A percentile compares a stretch with the other conserved stretches of the same genome.
These are phyloP conservation scores for Diorhabda sublineata DNA, from an alignment of 1,140 invertebrate genomes.

Conservation along the genomic window DNA sequence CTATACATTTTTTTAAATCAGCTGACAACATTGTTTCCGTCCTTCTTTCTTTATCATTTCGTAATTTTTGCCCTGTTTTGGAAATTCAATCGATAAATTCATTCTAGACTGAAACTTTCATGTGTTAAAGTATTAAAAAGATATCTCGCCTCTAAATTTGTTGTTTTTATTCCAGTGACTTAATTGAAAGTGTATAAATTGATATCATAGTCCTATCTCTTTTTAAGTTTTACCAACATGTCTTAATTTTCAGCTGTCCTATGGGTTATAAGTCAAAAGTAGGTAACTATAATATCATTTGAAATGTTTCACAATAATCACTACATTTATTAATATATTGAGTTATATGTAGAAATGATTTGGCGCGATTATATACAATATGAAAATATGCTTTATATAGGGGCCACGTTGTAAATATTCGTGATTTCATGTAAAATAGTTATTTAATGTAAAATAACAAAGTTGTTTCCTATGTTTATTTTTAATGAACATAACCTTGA, in stretches of 20 bases:
- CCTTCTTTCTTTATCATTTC: background rate
- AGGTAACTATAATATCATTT: slow-evolving; percentile 44
- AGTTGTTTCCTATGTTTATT: too few relatives aligned
- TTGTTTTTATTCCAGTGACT: background rate
- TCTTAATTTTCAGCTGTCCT: slow-evolving; percentile 51
- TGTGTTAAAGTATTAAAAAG: background rate
- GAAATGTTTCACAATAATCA: background rate
- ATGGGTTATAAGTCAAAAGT: slow-evolving; percentile 12
- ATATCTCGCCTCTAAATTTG: background rate
- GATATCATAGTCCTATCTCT: slow-evolving; percentile 22
- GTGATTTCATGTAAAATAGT: slow-evolving; percentile 46
- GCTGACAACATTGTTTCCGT: background rate
- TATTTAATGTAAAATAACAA: background rate
- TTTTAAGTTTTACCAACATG: slow-evolving; percentile 51
- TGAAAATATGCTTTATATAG: slow-evolving; percentile 36
- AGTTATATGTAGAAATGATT: slow-evolving; percentile 45
- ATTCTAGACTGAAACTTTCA: background rate
- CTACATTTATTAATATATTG: background rate
- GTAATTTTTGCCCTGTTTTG: background rate
- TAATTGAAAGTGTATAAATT: slow-evolving; percentile 21
- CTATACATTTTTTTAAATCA: background rate
- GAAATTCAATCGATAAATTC: slow-evolving; percentile 5
- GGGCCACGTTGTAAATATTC: slow-evolving; percentile 43
- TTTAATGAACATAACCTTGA: too few relatives aligned
- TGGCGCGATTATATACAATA: slow-evolving; percentile 59